Evolutionary conservation across 2,888 invertebrate species (phyloP).

Genomic region (Pyrgus malvae): DNA sequence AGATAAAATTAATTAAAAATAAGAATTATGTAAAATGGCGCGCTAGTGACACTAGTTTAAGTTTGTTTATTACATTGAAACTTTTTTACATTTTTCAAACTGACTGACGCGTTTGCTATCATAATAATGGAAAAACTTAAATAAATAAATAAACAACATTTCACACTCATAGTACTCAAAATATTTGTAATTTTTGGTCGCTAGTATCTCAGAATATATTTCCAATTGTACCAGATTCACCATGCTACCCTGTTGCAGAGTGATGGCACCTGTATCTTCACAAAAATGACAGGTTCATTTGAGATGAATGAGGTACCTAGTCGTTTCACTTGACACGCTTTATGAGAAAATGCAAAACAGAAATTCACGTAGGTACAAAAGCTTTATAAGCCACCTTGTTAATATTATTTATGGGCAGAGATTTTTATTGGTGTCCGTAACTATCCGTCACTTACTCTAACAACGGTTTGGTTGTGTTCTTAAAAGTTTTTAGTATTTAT

Average conservation of each 20-base stretch:
- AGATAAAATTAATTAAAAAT: too few relatives aligned
- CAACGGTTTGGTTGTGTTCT: neutral
- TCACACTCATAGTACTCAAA: too few relatives aligned
- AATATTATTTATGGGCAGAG: neutral
- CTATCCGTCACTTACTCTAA: neutral
- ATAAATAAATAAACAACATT: too few relatives aligned
- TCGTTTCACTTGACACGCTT: constrained; percentile 15
- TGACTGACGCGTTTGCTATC: too few relatives aligned
- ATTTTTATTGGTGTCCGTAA: neutral
- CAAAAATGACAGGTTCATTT: neutral
- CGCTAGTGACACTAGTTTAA: too few relatives aligned
- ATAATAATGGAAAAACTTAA: too few relatives aligned
- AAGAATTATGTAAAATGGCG: too few relatives aligned
- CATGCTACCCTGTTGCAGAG: neutral
- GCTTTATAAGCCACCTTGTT: neutral
- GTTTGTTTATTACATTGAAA: too few relatives aligned
- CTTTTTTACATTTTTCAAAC: too few relatives aligned
- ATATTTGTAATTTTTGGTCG: too few relatives aligned
- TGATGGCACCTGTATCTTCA: neutral
- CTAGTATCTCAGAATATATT: constrained; percentile 3
- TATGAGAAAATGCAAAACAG: neutral
- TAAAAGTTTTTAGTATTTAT: too few relatives aligned
- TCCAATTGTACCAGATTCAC: constrained; percentile 14
- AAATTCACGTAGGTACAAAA: neutral
- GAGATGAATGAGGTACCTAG: neutral